phyloP scores from a whole-genome alignment of 2,113 vertebrate genomes.

The Pelodiscus sinensis region DNA sequence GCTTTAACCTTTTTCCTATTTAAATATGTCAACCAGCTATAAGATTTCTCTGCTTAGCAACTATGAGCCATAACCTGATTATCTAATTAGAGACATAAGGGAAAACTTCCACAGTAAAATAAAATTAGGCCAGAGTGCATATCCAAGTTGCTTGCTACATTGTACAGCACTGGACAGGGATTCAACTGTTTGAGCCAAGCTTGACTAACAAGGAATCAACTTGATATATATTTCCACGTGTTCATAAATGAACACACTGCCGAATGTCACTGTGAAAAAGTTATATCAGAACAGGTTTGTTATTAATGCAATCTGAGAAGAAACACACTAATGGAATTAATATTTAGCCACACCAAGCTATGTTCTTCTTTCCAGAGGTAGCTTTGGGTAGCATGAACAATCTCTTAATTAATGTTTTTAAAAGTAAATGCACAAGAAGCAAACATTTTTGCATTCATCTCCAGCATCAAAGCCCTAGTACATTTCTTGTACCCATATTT shows the following conservation, averaged over 20 bases:
- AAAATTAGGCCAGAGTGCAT: not conserved
- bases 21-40: not conserved
- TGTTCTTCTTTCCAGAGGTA: slow-evolving; percentile 22
- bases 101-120: not conserved
- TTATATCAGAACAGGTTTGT: slow-evolving; percentile 23
- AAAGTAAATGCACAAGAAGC: not conserved
- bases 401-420: not conserved
- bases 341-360: not conserved
- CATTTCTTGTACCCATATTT: not conserved
- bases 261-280: slow-evolving; percentile 37
- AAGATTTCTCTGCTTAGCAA: not conserved
- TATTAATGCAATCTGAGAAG: slow-evolving; percentile 19
- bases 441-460: not conserved
- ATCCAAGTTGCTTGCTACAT: not conserved
- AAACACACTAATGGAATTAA: not conserved
- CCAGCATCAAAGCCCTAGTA: slow-evolving; percentile 35
- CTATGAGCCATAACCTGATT: not conserved
- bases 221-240: slow-evolving; percentile 25
- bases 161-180: slow-evolving; percentile 62
- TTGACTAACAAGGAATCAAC: not conserved
- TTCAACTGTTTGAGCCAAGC: slow-evolving; percentile 23
- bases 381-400: slow-evolving; percentile 4
- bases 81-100: not conserved
- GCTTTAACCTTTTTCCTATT: slow-evolving; percentile 24
- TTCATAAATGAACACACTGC: slow-evolving; percentile 14